These are phyloP conservation scores for Drosophila chauvacae DNA, from an alignment of 1,140 invertebrate species.

Conservation along the genomic window DNA sequence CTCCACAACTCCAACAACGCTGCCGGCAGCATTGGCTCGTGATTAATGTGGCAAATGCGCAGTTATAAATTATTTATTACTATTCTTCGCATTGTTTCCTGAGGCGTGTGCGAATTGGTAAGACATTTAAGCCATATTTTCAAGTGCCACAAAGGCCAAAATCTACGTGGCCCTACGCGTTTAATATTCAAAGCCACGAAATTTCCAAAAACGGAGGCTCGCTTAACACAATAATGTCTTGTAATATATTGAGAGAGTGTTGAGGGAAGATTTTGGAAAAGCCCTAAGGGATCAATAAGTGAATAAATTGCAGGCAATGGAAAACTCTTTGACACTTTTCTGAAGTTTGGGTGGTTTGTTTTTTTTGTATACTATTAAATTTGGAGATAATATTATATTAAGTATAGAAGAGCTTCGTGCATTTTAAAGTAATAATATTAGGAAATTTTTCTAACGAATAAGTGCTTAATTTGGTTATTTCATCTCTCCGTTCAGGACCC, in stretches of 20 bases:
- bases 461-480: neutral
- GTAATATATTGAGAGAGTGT: conserved; percentile 3
- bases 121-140: conserved; percentile 78
- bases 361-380: neutral
- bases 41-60: conserved; percentile 82
- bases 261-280: conserved; percentile 7
- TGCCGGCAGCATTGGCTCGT: conserved; percentile 63
- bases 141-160: conserved; percentile 40
- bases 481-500: no score
- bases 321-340: conserved; percentile 5
- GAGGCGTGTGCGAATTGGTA: conserved; percentile 70
- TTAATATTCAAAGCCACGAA: conserved; percentile 56
- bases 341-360: neutral
- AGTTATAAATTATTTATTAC: conserved; percentile 83
- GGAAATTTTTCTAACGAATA: neutral
- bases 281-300: neutral
- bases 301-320: conserved; percentile 2
- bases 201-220: neutral
- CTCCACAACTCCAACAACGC: neutral
- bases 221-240: conserved; percentile 25
- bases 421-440: no score
- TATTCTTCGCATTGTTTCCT: conserved; percentile 76
- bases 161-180: conserved; percentile 11
- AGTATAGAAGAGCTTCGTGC: neutral
- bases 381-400: no score